Evolutionary conservation across 2,888 invertebrate species (phyloP), one percentile per base, ranked within the genome.

Genomic region (Trichacis sp.): DNA sequence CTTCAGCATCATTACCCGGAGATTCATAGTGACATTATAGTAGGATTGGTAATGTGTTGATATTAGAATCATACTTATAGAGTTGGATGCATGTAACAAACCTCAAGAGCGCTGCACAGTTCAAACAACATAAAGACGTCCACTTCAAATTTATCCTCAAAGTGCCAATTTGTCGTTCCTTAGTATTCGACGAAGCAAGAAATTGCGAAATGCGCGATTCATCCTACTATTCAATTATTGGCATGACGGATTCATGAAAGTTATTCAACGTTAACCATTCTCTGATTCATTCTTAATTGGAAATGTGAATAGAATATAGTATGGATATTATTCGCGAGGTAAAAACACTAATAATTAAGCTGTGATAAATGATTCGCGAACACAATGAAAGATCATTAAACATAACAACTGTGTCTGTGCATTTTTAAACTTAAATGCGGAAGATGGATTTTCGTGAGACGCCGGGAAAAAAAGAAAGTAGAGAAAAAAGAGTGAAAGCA

Each of bases 21-120:
- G 47, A 48, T 48, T 48, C 47, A 48, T 48, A 48, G 30, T 48
- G 47, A 48, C 47, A 48, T 48, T 48, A 33, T 30, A 6, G 30
- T 30, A 20, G 47, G 1, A 6, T 48, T 14, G 6, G 15, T 12
- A 2, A 12, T 46, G 24, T 30, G 29, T 24, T 30, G 20, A 46
- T 29, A 29, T 48, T 48, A 48, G 47, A 33, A 14, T 14, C n/a
- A 19, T 24, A 20, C 18, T 18, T 19, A 18, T 43, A 6, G n/a
- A 17, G 19, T 46, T 46, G 19, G 46, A 14, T 14, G 19, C 6
- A 19, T 19, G 17, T 11, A 18, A 19, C 19, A 19, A 43, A 43
- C 18, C 18, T 43, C 43, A 43, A 18, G 17, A 43, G 43, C 43
- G 18, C 19, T 15, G 19, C 43, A 43, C 8, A 40, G 14, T 36